Evolutionary conservation across 2,888 invertebrate species (phyloP), one percentile per base, ranked within the genome.

Genomic region (Tholera decimalis): DNA sequence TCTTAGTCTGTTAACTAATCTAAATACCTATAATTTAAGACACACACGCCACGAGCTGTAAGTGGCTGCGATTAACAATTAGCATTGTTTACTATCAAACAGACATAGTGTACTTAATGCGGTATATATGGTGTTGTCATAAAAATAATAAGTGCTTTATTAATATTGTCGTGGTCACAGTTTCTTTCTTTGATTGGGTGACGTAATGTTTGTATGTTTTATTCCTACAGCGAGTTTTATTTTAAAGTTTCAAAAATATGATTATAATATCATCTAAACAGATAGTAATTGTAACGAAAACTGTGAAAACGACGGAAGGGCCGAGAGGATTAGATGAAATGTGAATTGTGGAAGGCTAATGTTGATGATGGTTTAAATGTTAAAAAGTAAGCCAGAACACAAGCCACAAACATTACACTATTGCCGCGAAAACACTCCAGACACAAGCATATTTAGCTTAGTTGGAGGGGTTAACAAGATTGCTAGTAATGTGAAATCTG

Each of bases 11-110:
- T 35, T 20, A 24, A 47, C 47, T 66, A 41, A 44, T 65, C 55
- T 69, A 60, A 77, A 77, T 66, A 71, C n/a, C n/a, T n/a, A n/a
- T n/a, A n/a, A n/a, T n/a, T n/a, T 60, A 66, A 26, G 44, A 20
- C n/a, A 41, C 6, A 49, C 51, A 50, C 50, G 59, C 53, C 71
- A 74, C 78, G 74, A 65, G 77, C 58, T 61, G 35, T 49, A 28
- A 59, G 46, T 61, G 47, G 55, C 13, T 46, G 43, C 66, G 46
- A 67, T 67, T 62, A 63, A 55, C 74, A 73, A 73, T 73, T 73
- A 64, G 69, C 43, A 61, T 71, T 77, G 78, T 78, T 71, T 67
- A 67, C 53, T 51, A 66, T 49, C 55, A 44, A 49, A 44, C 60
- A 51, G 59, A 51, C 39, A 44, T 43, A 58, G 46, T 22, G 44